Base-by-base conservation (phyloP, 1,140 invertebrate species). In the Brachionus rubens region DNA sequence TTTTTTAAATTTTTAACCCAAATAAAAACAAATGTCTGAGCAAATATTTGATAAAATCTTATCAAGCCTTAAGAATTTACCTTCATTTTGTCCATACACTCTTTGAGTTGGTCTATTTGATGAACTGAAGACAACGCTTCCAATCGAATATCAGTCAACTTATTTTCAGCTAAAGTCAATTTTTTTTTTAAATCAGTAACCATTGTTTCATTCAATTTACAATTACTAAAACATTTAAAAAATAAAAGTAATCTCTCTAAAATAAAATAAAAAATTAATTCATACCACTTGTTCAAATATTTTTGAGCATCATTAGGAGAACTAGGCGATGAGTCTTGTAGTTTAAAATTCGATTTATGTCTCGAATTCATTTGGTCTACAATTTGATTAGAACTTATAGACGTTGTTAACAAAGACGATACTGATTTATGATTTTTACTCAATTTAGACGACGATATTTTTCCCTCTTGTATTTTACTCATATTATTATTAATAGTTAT, bases 81-180 rank as follows among this genome's bases (percentile, higher is more conserved):
- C 54, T 92, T 91, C 93, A 98, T 95, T 85, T 94, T 94, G 80
- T 91, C 93, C 80, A 98, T 92, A 43, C 92, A 94, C 81, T 98
- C 95, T 82, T 95, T 93, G 0, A 98, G 87, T 77, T 92, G 94
- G 84, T 98, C 94, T 41, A 98, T 86, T 84, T 98, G 94, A 86
- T 97, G 94, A 2, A 94, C 94, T 0, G 93, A 96, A 78, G 92
- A 94, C 10, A 98, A 84, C 2, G 96, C 94, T 84, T 98, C 96
- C 30, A 98, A 85, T 78, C 94, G 87, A 68, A 98, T 96, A 81
- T 98, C 96, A 0, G 94, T 98, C 70, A 98, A 84, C 19, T 95
- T 93, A 78, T 96, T 89, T 83, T 98, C 95, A 84, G 98, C 97
- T 81, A 98, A 94, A 50, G 94, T 87, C 36, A 98, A 85, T 81